A percentile compares a stretch with the other conserved stretches of the same genome.
phyloP scores from a whole-genome alignment of 1,140 invertebrate genomes.

The Lerema accius region DNA sequence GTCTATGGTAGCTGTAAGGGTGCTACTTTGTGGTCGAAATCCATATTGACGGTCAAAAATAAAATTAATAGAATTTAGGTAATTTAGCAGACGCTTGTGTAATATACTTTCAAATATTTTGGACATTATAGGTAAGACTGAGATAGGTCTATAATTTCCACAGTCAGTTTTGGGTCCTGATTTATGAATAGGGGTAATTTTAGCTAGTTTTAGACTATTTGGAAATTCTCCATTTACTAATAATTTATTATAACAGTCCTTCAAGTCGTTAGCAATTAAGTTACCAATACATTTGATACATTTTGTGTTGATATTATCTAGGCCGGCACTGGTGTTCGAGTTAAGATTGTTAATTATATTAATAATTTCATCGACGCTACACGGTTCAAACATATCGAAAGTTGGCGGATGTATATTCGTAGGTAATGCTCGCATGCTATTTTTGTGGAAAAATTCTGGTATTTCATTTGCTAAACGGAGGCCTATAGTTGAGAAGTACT shows the following conservation, averaged over 20 bases:
- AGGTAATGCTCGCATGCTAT: no score
- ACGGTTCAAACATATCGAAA: no score
- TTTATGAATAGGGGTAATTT: constrained; percentile 27
- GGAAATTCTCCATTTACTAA: constrained; percentile 28
- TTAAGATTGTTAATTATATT: constrained; percentile 37
- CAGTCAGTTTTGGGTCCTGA: constrained; percentile 19
- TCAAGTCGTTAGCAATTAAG: constrained; percentile 16
- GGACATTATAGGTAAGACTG: constrained; percentile 26
- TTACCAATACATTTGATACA: constrained; percentile 32
- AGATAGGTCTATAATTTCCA: constrained; percentile 28
- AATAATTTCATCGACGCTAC: constrained; percentile 21
- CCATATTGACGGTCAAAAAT: constrained; percentile 26
- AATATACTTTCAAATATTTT: constrained; percentile 27
- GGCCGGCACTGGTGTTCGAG: constrained; percentile 28
- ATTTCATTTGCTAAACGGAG: constrained; percentile 24
- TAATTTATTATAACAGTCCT: constrained; percentile 32
- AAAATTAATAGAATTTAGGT: constrained; percentile 26
- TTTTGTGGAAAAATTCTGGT: constrained; percentile 8
- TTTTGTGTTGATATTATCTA: constrained; percentile 35
- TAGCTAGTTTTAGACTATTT: constrained; percentile 31
- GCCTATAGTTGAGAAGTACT: constrained; percentile 35
- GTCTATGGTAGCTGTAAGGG: background rate
- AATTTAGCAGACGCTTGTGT: constrained; percentile 21
- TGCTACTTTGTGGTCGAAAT: constrained; percentile 8
- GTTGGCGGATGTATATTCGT: no score